These are phyloP conservation scores for Prorops nasuta DNA, from an alignment of 1,140 invertebrate species.

Conservation along the genomic window DNA sequence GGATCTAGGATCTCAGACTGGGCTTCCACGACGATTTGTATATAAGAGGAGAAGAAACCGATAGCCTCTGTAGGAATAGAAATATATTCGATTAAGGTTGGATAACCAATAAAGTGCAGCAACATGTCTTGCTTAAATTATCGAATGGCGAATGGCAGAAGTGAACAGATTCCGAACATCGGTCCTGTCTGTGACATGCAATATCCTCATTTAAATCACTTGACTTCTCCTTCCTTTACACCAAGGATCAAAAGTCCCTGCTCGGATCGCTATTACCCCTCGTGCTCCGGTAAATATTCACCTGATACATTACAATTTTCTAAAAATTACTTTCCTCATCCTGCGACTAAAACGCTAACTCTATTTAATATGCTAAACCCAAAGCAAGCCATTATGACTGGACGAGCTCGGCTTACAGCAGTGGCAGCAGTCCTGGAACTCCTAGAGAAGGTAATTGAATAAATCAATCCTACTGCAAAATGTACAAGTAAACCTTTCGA, in stretches of 20 bases:
- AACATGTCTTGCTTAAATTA: neutral
- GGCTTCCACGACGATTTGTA: too few species aligned
- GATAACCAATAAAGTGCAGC: neutral
- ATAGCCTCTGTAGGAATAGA: neutral
- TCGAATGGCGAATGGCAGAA: neutral
- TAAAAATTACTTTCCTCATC: conserved; percentile 1
- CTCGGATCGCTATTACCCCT: neutral
- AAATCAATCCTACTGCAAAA: too few species aligned
- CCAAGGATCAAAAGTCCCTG: neutral
- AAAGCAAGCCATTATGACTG: too few species aligned
- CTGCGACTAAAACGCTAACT: too few species aligned
- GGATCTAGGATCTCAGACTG: neutral
- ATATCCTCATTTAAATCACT: neutral
- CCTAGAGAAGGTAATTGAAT: too few species aligned
- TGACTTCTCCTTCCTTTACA: neutral
- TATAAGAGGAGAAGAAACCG: neutral
- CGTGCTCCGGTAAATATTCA: neutral
- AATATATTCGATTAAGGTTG: neutral
- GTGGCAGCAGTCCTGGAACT: too few species aligned
- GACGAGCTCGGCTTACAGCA: too few species aligned
- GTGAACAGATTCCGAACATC: too few species aligned
- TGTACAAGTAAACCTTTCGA: too few species aligned
- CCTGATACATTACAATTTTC: neutral
- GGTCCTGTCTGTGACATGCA: too few species aligned
- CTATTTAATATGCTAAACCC: too few species aligned